These are phyloP conservation scores for Habropoda laboriosa DNA, from an alignment of 1,140 invertebrate species.

Conservation along the genomic window DNA sequence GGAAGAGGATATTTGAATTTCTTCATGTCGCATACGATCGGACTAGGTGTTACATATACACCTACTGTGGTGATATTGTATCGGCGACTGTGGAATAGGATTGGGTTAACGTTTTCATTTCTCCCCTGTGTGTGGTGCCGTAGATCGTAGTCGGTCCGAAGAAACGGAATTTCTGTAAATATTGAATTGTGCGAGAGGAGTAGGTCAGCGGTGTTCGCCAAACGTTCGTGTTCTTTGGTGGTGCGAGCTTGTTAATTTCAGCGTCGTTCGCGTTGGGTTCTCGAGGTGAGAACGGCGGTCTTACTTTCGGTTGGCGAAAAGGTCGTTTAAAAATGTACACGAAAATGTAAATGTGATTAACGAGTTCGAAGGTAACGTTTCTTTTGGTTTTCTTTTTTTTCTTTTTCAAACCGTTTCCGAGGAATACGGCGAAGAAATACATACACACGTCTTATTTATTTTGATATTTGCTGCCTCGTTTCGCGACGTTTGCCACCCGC, in stretches of 20 bases:
- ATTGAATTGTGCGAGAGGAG: neutral
- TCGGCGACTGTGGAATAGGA: neutral
- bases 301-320: neutral
- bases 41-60: neutral
- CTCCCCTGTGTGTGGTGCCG: neutral
- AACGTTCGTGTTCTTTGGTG: too few relatives aligned
- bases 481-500: too few relatives aligned
- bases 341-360: too few relatives aligned
- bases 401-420: too few relatives aligned
- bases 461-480: neutral
- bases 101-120: neutral
- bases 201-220: neutral
- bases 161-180: neutral
- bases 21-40: conserved; percentile 51
- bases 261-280: too few relatives aligned
- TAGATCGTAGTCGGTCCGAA: too few relatives aligned
- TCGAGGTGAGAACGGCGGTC: too few relatives aligned
- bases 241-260: neutral
- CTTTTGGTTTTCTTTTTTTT: too few relatives aligned
- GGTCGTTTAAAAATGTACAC: too few relatives aligned
- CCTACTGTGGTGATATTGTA: conserved; percentile 3
- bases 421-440: too few relatives aligned
- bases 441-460: too few relatives aligned
- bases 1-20: conserved; percentile 48
- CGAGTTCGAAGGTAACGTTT: too few relatives aligned